Conservation (phyloP, 2,797 vertebrate genomes). For the Moxostoma hubbsi region DNA sequence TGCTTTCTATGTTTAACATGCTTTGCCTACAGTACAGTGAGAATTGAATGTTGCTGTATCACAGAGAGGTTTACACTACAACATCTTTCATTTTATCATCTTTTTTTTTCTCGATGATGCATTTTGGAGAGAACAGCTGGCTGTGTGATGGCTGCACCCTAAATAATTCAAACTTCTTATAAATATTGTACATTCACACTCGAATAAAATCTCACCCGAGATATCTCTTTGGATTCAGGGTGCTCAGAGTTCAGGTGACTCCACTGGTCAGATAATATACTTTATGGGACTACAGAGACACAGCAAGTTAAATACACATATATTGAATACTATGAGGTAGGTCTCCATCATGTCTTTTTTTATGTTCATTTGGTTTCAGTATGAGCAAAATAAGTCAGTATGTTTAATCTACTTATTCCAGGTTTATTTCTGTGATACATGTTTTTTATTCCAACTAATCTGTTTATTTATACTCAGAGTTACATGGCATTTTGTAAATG, state of each 20-base stretch:
- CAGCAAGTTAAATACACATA: neutral
- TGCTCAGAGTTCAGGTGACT: slow-evolving; percentile 32
- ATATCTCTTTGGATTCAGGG: slow-evolving; percentile 31
- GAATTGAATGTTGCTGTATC: neutral
- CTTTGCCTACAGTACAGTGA: neutral
- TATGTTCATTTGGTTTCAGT: neutral
- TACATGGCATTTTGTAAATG: neutral
- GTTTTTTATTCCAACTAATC: neutral
- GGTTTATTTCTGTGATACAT: neutral
- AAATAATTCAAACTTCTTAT: slow-evolving; percentile 48
- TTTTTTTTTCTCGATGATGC: slow-evolving; percentile 15
- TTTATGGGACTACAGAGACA: slow-evolving; percentile 21
- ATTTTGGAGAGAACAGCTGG: slow-evolving; percentile 47
- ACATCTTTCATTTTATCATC: slow-evolving; percentile 1
- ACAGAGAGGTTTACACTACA: neutral
- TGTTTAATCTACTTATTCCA: neutral
- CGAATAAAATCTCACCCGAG: slow-evolving; percentile 39
- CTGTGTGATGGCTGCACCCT: slow-evolving; percentile 14
- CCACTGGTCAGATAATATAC: neutral
- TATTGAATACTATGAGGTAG: neutral
- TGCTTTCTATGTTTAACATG: neutral
- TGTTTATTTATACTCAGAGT: neutral
- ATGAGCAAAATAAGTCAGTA: neutral
- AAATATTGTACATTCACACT: slow-evolving; percentile 51
- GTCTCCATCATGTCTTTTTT: neutral